Evolutionary conservation across 2,797 vertebrate species (phyloP).

Genomic region (Crocidura indochinensis): DNA sequence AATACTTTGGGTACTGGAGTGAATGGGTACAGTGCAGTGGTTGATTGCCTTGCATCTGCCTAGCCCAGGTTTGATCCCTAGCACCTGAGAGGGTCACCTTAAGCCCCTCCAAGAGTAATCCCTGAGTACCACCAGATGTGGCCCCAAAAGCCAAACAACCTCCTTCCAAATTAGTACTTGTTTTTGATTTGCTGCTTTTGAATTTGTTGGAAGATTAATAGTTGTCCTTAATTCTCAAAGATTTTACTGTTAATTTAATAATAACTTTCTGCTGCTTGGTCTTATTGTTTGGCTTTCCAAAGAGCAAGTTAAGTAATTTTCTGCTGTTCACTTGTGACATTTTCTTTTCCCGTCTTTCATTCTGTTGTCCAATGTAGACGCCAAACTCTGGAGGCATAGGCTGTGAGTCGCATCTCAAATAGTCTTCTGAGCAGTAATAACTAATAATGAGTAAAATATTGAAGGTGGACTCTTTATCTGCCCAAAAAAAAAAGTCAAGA

Average conservation of each 20-base stretch:
- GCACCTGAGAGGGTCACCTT: no score
- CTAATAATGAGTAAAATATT: constrained; percentile 54
- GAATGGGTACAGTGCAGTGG: no score
- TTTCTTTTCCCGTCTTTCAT: no score
- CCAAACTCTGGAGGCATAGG: no score
- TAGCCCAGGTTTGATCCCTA: no score
- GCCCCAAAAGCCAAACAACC: no score
- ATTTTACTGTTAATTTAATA: constrained; percentile 32
- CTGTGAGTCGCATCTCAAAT: no score
- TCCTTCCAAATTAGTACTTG: neutral
- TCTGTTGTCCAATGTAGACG: no score
- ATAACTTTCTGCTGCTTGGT: constrained; percentile 48
- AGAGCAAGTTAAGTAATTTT: constrained; percentile 45
- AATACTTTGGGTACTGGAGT: neutral
- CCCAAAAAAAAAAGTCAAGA: constrained; percentile 43
- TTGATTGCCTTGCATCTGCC: no score
- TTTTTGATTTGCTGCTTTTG: constrained; percentile 21
- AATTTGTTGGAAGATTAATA: constrained; percentile 61
- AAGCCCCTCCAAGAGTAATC: no score
- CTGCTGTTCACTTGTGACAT: constrained; percentile 51
- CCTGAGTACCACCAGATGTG: no score
- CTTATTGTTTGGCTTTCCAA: constrained; percentile 49
- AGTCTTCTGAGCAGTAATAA: constrained; percentile 50
- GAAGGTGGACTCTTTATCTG: constrained; percentile 62
- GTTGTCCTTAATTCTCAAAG: constrained; percentile 33